Evolutionary conservation across 2,888 invertebrate species (phyloP).

Genomic region (Lepidonotus clava): DNA sequence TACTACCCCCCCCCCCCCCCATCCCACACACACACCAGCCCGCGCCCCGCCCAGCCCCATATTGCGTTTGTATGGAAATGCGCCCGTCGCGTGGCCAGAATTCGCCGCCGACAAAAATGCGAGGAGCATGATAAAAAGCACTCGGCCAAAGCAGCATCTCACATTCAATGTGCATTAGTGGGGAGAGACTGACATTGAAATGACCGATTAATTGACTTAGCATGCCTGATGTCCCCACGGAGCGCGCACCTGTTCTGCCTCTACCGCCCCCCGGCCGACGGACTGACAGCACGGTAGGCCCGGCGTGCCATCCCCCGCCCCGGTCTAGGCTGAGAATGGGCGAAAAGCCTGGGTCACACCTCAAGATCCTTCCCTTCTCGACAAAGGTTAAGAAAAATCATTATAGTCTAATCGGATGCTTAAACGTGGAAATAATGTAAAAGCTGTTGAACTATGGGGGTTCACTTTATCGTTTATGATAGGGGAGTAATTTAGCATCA

Average conservation of each 20-base stretch:
- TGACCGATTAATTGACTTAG: conserved; percentile 13
- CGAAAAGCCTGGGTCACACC: too few species aligned
- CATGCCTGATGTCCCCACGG: not conserved
- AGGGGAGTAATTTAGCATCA: too few species aligned
- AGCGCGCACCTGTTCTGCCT: not conserved
- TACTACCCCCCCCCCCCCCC: not conserved
- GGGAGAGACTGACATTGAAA: not conserved
- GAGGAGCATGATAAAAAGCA: not conserved
- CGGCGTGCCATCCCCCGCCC: too few species aligned
- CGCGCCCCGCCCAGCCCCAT: not conserved
- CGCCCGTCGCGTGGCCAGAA: not conserved
- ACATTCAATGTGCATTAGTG: not conserved
- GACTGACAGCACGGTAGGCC: not conserved
- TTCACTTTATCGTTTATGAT: too few species aligned
- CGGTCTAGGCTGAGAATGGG: too few species aligned
- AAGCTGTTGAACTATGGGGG: too few species aligned
- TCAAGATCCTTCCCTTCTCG: too few species aligned
- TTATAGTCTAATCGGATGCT: too few species aligned
- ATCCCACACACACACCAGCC: not conserved
- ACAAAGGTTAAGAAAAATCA: too few species aligned
- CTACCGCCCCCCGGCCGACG: not conserved
- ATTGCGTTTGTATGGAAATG: conserved; percentile 28
- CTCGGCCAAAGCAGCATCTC: not conserved
- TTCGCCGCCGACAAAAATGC: not conserved
- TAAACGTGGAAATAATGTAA: too few species aligned